Base-by-base conservation (phyloP, 2,888 invertebrate species). In the Bugulina stolonifera region DNA sequence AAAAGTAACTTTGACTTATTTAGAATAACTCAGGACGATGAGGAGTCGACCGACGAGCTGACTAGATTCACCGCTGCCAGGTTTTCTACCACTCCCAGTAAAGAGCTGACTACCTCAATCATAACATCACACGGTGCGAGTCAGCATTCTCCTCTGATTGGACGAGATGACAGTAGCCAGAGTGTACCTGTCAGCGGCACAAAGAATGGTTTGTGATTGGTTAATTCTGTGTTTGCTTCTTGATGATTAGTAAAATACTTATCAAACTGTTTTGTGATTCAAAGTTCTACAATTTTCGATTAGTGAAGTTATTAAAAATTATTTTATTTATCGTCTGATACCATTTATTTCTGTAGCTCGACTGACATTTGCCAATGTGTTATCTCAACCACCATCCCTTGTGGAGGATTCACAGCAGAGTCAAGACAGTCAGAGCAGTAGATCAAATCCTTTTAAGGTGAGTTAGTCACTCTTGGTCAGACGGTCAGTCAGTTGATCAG, bases 391-490 rank as follows among this genome's bases (percentile, higher is more conserved):
- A 5, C 57, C 25, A 32, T 10, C 5, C 43, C 18, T 18, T 18
- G 5, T 18, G 5, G 64, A 64, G 32, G 64, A 64, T 14, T 64
- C 64, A 2, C 64, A 64, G 34, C 64, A 14, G 29, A 64, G 64
- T 32, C 64, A 64, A 32, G 64, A 64, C 34, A 64, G 64, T 64
- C 64, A 64, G 32, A 64, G 64, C 32, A 10, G 25, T n/a, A 22
- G 64, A 27, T 32, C 64, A 27, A 64, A 64, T 32, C 64, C 64
- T 32, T 64, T 64, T 34, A 64, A 64, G 34, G 64, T 64, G 43
- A 43, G 43, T 43, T 5, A 57, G 57, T 57, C 57, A 25, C 5
- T 27, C 27, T 57, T 23, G 23, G 5, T 23, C 10, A 57, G n/a
- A 57, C 10, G 23, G n/a, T n/a, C n/a, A n/a, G n/a, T n/a, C n/a